Evolutionary conservation across 2,797 vertebrate species (phyloP), one percentile per base, ranked within the genome.

Genomic region (Molothrus aeneus): DNA sequence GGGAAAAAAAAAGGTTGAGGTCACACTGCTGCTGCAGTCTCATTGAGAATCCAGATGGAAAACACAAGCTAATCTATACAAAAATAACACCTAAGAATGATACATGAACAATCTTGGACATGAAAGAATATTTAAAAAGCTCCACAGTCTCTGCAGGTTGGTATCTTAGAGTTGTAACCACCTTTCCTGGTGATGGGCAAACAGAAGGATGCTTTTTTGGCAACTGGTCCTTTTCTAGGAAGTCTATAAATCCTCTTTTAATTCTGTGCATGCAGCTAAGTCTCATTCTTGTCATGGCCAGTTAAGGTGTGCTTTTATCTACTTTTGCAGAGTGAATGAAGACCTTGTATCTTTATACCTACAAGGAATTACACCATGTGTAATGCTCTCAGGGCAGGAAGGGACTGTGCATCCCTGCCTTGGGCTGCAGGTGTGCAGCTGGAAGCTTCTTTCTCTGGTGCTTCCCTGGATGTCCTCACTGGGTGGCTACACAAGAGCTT

Each of bases 31-130:
- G 32, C 78, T 82, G 77, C 66, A 57, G 70, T 88, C 63, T 90
- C 78, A 69, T 43, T 92, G 60, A 91, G 73, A 91, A 93, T 88
- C 90, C 73, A 87, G 50, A 71, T n/a, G 54, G 53, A 59, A 82
- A 85, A 43, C 29, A 71, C 31, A 56, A 85, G 29, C 13, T 73
- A 63, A 92, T 79, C 19, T 86, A 24, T 51, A 47, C 7, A 56
- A 83, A 92, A 90, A 77, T 42, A 88, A 80, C 13, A 91, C 43
- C 61, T 85, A 40, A 80, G 83, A 95, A 80, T 16, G 68, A 48
- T 42, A 64, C 38, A 2, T 64, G 36, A 75, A 45, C 75, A 71
- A 81, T 86, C 91, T 59, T 65, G 60, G 36, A 40, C 50, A 82
- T 70, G 73, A 91, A 75, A 79, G 34, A 92, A 85, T 83, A 64